Percentiles rank a stretch among this genome's conserved stretches.
Conservation (phyloP, 2,888 invertebrate species). For the Nesidiocoris tenuis region DNA sequence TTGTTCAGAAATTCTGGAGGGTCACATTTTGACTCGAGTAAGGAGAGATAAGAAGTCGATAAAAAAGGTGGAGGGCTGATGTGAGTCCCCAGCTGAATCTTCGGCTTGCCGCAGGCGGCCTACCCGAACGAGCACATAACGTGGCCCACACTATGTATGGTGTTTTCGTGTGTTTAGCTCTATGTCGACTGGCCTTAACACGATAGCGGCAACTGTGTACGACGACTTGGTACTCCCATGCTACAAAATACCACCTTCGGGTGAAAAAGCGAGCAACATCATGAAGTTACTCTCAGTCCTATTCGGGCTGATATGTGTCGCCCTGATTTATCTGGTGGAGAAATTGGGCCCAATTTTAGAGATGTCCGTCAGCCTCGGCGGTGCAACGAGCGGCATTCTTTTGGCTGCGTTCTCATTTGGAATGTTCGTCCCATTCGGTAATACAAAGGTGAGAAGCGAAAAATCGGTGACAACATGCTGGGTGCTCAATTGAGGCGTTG, state of each 20-base stretch:
- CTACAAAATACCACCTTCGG: constrained; percentile 58
- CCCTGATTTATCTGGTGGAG: constrained; percentile 53
- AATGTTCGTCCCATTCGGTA: background rate
- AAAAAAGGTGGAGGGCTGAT: too few species aligned
- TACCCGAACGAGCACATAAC: too few species aligned
- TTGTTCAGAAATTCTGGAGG: too few species aligned
- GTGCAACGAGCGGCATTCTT: constrained; percentile 4
- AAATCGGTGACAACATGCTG: too few species aligned
- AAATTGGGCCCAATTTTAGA: constrained; percentile 50
- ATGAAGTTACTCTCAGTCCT: constrained; percentile 62
- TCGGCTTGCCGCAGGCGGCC: too few species aligned
- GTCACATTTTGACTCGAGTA: too few species aligned
- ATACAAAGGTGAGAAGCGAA: background rate
- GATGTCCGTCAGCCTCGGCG: constrained; percentile 52
- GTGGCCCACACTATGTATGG: too few species aligned
- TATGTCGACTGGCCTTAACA: constrained; percentile 64
- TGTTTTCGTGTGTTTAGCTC: constrained; percentile 57
- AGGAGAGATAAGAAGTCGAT: too few species aligned
- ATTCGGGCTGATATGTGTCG: constrained; percentile 59
- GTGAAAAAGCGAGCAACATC: constrained; percentile 60
- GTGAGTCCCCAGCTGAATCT: too few species aligned
- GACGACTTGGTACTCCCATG: constrained; percentile 64
- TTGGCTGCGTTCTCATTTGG: constrained; percentile 4
- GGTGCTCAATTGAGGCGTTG: too few species aligned
- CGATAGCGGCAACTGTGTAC: constrained; percentile 64